Conservation (phyloP, 1,140 invertebrate species). For the Megalopta genalis region DNA sequence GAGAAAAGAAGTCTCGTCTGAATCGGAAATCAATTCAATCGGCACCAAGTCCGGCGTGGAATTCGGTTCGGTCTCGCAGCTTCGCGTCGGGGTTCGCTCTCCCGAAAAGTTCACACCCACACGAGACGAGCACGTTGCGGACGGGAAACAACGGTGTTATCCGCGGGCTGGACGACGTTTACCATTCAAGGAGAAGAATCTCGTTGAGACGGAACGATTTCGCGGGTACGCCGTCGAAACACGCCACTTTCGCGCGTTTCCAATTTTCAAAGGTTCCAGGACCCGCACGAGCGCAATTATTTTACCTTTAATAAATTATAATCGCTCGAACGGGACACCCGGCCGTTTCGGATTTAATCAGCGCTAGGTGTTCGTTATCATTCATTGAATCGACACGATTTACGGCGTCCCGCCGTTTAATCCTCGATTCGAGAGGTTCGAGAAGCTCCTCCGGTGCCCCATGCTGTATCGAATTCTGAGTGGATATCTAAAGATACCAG, state of each 20-base stretch:
- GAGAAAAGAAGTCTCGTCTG: constrained; percentile 38
- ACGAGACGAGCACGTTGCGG: neutral
- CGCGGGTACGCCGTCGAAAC: neutral
- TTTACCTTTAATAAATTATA: constrained; percentile 32
- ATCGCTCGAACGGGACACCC: neutral
- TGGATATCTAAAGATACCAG: no score
- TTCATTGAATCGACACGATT: constrained; percentile 17
- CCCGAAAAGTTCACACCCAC: constrained; percentile 18
- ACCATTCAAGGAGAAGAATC: constrained; percentile 13
- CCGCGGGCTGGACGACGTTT: neutral
- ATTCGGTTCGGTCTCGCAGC: constrained; percentile 25
- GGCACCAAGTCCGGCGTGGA: neutral
- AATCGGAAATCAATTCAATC: constrained; percentile 62
- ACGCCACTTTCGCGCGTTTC: neutral
- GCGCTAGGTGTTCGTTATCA: neutral
- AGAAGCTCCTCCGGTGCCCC: neutral
- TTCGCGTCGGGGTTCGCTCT: neutral
- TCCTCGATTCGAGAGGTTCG: neutral
- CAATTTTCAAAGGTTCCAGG: constrained; percentile 12
- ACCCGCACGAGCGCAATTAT: constrained; percentile 14
- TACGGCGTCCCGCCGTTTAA: neutral
- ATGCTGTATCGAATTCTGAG: no score
- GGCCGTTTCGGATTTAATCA: constrained; percentile 1
- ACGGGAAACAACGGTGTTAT: neutral
- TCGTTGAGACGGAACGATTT: constrained; percentile 16